Evolutionary conservation across 2,113 vertebrate species (phyloP).

Genomic region (Oncorhynchus tshawytscha): DNA sequence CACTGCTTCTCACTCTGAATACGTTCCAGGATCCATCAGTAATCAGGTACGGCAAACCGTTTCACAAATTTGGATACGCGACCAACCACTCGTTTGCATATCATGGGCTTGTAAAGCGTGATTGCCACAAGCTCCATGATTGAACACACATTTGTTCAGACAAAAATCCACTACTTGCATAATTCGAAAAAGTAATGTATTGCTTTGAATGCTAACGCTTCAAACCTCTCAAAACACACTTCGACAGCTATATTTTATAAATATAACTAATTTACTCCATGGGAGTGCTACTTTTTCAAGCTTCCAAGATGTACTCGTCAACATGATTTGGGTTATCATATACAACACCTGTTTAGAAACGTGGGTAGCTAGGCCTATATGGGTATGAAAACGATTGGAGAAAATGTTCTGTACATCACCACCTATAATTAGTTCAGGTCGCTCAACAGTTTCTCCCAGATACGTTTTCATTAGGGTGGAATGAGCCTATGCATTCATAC

Average conservation of each 20-base stretch:
- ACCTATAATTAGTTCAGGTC: conserved; percentile 30
- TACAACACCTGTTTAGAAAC: not conserved
- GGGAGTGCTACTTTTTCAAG: not conserved
- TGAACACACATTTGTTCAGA: not conserved
- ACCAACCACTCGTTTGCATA: conserved; percentile 34
- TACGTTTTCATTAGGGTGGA: conserved; percentile 46
- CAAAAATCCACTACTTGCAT: not conserved
- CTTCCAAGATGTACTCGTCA: not conserved
- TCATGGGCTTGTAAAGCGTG: not conserved
- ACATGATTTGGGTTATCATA: not conserved
- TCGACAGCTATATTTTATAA: not conserved
- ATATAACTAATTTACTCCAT: not conserved
- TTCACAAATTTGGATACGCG: conserved; percentile 54
- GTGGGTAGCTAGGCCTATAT: not conserved
- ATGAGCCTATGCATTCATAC: conserved; percentile 22
- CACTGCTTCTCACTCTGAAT: too few relatives aligned
- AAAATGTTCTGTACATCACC: conserved; percentile 31
- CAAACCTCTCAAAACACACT: not conserved
- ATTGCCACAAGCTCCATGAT: conserved; percentile 1
- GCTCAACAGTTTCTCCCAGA: conserved; percentile 28
- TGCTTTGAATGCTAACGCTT: not conserved
- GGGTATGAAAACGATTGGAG: not conserved
- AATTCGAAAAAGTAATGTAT: not conserved
- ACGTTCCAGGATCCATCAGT: too few relatives aligned
- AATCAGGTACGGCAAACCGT: not conserved